These are phyloP conservation scores for Bathynomus jamesi DNA, from an alignment of 1,140 invertebrate genomes.

Conservation along the genomic window DNA sequence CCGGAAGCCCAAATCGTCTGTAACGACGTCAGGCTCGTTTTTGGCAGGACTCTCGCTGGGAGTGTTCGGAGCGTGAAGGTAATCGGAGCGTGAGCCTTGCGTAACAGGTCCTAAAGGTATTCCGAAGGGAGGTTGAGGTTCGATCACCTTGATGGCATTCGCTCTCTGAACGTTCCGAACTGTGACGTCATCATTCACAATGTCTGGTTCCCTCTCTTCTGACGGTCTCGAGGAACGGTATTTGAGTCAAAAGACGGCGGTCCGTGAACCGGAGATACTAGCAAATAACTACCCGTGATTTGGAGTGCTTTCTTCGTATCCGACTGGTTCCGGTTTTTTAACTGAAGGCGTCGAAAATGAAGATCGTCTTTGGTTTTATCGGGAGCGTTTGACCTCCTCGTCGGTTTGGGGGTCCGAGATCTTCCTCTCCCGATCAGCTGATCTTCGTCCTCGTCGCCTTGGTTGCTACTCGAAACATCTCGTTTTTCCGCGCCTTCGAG, in stretches of 20 bases:
- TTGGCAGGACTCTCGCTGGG: constrained; percentile 54
- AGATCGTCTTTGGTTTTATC: constrained; percentile 67
- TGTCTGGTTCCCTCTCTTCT: constrained; percentile 60
- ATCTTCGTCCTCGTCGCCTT: constrained; percentile 12
- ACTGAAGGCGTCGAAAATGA: constrained; percentile 63
- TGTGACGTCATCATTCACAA: constrained; percentile 71
- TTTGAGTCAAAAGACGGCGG: constrained; percentile 20
- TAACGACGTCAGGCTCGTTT: constrained; percentile 67
- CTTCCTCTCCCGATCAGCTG: too few species aligned
- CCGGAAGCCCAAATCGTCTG: constrained; percentile 77
- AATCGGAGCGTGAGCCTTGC: constrained; percentile 65
- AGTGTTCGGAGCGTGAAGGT: constrained; percentile 61
- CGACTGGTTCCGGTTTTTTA: constrained; percentile 34
- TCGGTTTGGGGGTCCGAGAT: constrained; percentile 14
- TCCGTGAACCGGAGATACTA: constrained; percentile 53
- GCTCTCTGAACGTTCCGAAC: constrained; percentile 68
- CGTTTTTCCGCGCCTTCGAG: constrained; percentile 65
- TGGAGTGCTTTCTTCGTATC: constrained; percentile 38
- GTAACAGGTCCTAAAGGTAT: constrained; percentile 74
- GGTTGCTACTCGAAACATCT: constrained; percentile 48
- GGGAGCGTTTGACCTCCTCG: constrained; percentile 43
- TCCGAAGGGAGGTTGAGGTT: constrained; percentile 80
- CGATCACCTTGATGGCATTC: constrained; percentile 60
- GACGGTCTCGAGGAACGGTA: constrained; percentile 15
- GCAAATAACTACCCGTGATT: constrained; percentile 58